Evolutionary conservation across 53 echinoderm and acorn worm species (phyloP), one percentile per base, ranked within the genome.

Genomic region (Mesocentrotus franciscanus): DNA sequence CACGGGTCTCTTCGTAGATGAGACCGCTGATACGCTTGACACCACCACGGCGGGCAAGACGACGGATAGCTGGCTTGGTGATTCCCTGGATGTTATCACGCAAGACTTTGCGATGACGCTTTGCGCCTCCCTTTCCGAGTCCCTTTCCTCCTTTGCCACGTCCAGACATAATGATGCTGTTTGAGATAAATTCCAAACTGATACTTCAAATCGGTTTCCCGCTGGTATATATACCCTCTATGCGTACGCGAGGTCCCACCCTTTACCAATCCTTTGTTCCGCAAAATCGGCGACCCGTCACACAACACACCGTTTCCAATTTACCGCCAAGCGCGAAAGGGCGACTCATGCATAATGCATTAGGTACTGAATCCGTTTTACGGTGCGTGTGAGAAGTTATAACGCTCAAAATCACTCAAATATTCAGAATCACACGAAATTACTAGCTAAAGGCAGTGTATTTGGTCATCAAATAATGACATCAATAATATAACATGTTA

Each of bases 141-240:
- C 98, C 98, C 95, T 98, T 98, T 93, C 98, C 97, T 97, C 98
- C 98, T 96, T 98, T 98, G 11, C 98, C 98, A 95, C 98, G 96
- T 94, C 98, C 98, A 93, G 98, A 97, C 98, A 98, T 98, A 83
- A 79, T 97, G 96, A 16, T 61, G 9, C 30, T 59, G 56, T 78
- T 75, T 24, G 55, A 78, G 78, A 78, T 71, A 71, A 10, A 8
- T 24, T 78, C n/a, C 78, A 78, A 78, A 85, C 85, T 85, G 85
- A 85, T 85, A 49, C 72, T 12, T 4, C 0, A 9, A 14, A 0
- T 24, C 9, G 22, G 8, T 20, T 16, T 66, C 18, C 92, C 35
- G 22, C 49, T 35, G 34, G 36, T 90, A 90, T 92, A 39, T 92
- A 92, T 92, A 92, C 12, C 92, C n/a, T 34, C 22, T 72, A 22